Percentiles rank a stretch among this genome's conserved stretches.
These are phyloP conservation scores for Artibeus lituratus DNA, from an alignment of 2,797 vertebrate species.

Conservation along the genomic window DNA sequence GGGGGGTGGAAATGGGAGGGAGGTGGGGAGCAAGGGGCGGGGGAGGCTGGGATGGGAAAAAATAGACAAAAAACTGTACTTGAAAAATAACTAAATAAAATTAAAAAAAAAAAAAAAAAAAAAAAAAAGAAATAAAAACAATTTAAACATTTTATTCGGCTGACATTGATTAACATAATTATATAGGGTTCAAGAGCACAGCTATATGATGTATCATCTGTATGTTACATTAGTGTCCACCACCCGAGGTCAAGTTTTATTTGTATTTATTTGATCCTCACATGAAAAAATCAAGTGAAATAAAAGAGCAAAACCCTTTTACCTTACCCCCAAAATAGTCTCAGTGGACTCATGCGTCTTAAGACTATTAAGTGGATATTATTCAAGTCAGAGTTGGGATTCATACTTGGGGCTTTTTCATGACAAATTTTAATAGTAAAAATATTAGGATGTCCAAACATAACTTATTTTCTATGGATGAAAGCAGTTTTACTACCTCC, in stretches of 20 bases:
- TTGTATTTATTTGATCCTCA: not conserved
- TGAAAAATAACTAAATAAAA: too few relatives aligned
- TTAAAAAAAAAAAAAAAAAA: too few relatives aligned
- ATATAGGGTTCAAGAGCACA: not conserved
- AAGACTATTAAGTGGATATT: not conserved
- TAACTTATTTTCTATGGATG: not conserved
- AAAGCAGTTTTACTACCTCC: not conserved
- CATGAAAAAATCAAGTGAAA: not conserved
- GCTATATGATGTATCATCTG: not conserved
- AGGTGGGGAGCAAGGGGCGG: too few relatives aligned
- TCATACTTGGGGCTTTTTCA: not conserved
- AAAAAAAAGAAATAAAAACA: too few relatives aligned
- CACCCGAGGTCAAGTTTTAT: not conserved
- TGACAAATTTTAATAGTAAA: not conserved
- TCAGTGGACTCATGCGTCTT: not conserved
- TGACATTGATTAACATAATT: not conserved
- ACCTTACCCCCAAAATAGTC: not conserved
- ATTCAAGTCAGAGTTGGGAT: not conserved
- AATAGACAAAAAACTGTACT: too few relatives aligned
- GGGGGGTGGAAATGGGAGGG: too few relatives aligned
- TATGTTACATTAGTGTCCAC: not conserved
- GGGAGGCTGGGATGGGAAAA: too few relatives aligned
- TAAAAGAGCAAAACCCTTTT: not conserved
- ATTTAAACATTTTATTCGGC: not conserved
- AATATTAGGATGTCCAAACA: not conserved